Conservation (phyloP, 2,797 vertebrate species). For the Anableps anableps region DNA sequence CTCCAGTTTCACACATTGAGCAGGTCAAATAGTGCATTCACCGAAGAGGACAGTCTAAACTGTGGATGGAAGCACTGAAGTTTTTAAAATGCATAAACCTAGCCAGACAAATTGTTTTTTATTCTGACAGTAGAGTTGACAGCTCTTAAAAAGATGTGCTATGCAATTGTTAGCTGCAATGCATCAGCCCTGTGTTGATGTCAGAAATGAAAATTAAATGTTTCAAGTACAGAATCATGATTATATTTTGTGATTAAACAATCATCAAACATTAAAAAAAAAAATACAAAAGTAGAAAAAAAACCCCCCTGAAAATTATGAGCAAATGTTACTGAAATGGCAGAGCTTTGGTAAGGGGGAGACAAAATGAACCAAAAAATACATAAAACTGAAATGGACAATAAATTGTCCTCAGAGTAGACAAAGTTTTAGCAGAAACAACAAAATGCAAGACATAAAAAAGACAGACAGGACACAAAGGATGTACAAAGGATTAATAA, state of each 20-base stretch:
- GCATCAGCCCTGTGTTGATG: background rate
- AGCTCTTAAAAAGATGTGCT: background rate
- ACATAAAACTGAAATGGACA: background rate
- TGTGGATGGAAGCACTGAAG: background rate
- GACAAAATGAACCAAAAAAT: background rate
- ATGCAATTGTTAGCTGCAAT: background rate
- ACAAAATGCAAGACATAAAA: background rate
- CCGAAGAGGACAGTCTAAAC: background rate
- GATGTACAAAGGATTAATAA: background rate
- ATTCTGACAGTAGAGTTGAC: background rate
- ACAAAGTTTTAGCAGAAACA: background rate
- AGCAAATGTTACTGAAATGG: no score
- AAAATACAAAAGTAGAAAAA: background rate
- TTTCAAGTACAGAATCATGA: background rate
- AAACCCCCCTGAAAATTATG: background rate
- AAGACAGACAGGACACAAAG: background rate
- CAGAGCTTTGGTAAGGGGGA: no score
- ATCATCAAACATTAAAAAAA: background rate
- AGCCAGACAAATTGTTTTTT: background rate
- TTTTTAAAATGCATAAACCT: background rate
- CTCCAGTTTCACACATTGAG: conserved; percentile 9
- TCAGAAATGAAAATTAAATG: background rate
- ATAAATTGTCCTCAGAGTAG: background rate
- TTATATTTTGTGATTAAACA: background rate
- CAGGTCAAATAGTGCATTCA: conserved; percentile 7